These are phyloP conservation scores for Telenomus remus DNA, from an alignment of 1,140 invertebrate genomes.

Conservation along the genomic window DNA sequence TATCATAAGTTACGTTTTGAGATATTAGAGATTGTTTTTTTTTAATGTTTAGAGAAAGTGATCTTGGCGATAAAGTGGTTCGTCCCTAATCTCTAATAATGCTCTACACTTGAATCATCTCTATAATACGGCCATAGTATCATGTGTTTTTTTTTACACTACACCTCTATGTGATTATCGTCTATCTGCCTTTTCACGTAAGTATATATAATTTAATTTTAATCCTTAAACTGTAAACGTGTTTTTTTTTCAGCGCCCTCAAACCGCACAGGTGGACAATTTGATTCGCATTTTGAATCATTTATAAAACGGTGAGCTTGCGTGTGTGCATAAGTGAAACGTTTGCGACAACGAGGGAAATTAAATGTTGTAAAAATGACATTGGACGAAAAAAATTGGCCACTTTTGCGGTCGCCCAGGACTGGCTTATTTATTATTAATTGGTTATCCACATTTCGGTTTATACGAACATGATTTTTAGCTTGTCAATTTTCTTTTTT, in stretches of 20 bases:
- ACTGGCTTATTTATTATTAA: conserved; percentile 60
- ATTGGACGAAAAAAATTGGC: no score
- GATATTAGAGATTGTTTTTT: conserved; percentile 65
- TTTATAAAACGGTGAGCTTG: no score
- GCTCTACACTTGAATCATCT: conserved; percentile 66
- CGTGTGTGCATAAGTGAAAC: no score
- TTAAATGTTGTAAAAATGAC: no score
- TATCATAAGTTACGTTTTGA: conserved; percentile 59
- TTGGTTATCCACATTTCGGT: conserved; percentile 69
- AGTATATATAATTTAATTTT: conserved; percentile 25
- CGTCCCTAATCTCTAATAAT: conserved; percentile 68
- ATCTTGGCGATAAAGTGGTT: conserved; percentile 68
- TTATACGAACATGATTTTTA: conserved; percentile 73
- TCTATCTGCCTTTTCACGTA: conserved; percentile 68
- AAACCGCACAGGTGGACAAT: no score
- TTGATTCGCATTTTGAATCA: no score
- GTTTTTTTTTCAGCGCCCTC: no score
- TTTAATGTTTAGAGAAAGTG: conserved; percentile 71
- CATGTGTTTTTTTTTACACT: conserved; percentile 55
- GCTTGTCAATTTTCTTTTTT: conserved; percentile 73
- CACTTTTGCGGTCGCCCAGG: no score
- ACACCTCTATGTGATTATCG: conserved; percentile 68
- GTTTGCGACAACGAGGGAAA: no score
- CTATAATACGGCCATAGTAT: conserved; percentile 66
- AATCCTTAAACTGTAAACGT: no score